Percentiles rank a stretch among this genome's conserved stretches.
phyloP scores from a whole-genome alignment of 2,797 vertebrate genomes.

The Enteromius argenteus region DNA sequence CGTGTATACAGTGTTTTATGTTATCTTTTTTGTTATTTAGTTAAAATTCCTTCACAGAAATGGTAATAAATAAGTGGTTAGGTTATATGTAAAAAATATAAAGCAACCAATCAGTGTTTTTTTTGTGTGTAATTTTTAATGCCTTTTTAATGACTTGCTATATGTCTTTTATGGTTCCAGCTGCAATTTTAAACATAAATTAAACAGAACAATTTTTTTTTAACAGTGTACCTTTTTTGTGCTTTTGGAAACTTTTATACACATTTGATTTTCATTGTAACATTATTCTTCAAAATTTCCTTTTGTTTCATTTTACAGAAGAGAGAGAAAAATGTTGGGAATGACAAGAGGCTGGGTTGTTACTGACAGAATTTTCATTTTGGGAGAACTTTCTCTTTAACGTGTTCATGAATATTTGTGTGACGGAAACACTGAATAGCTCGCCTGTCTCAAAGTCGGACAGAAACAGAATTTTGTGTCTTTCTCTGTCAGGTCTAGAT shows the following conservation, averaged over 20 bases:
- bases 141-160: neutral
- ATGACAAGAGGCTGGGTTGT: too few species aligned
- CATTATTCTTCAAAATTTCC: neutral
- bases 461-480: slow-evolving; percentile 10
- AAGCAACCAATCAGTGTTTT: neutral
- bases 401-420: neutral
- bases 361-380: neutral
- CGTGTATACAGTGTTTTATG: neutral
- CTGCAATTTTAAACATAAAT: neutral
- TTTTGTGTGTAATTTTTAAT: neutral
- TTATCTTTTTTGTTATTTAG: neutral
- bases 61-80: neutral
- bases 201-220: neutral
- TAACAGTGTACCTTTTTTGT: neutral
- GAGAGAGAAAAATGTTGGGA: neutral
- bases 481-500: slow-evolving; percentile 20
- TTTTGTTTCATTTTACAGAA: neutral
- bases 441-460: slow-evolving; percentile 1
- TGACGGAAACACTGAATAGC: neutral
- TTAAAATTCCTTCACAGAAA: neutral
- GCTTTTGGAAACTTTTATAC: neutral
- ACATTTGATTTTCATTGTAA: neutral
- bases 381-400: neutral
- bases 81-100: neutral
- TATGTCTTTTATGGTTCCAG: neutral